Base-by-base conservation (phyloP, 92 coral and sea anemone genomes). In the Heliopora coerulea region DNA sequence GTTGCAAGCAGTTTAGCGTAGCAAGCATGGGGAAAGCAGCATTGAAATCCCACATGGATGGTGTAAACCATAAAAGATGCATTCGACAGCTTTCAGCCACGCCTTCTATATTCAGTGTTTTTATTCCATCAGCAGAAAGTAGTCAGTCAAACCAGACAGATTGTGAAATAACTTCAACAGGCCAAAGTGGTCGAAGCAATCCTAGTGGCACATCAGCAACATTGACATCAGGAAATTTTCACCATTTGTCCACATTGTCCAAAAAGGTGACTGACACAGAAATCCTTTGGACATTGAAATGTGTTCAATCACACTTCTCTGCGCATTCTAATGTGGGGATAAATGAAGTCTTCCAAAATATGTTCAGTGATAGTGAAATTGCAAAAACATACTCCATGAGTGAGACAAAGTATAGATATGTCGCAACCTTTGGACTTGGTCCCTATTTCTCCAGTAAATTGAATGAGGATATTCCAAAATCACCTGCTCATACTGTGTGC, bases 311-410 rank as follows among this genome's bases (percentile, higher is more conserved):
- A 25, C 89, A 86, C 62, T 82, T 81, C 62, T 82, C 86, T 29
- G 87, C 80, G 10, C 59, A 59, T 68, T 68, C 80, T 31, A 83
- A 80, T 72, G 41, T 52, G 81, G 87, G 88, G 20, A 72, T 82
- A 50, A 82, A 78, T 60, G 79, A 78, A 46, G 49, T 83, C 8
- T 83, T 83, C 61, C 68, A 66, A 56, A 68, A 61, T 17, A 83
- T 80, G 81, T 87, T 83, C 46, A 12, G 62, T 65, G 91, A 86
- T 70, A 83, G 87, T 75, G 78, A 80, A 70, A 83, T 87, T 74
- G 87, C 82, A 12, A 75, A 63, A 31, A 23, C 33, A 20, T 83
- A 83, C 28, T 86, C 83, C 3, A 52, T 83, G 83, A 79, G 88
- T 28, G 83, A 79, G 65, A 34, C 85, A 23, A 87, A 87, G 57